Evolutionary conservation across 2,888 invertebrate genomes (phyloP).

Genomic region (Epsilonema sp.): DNA sequence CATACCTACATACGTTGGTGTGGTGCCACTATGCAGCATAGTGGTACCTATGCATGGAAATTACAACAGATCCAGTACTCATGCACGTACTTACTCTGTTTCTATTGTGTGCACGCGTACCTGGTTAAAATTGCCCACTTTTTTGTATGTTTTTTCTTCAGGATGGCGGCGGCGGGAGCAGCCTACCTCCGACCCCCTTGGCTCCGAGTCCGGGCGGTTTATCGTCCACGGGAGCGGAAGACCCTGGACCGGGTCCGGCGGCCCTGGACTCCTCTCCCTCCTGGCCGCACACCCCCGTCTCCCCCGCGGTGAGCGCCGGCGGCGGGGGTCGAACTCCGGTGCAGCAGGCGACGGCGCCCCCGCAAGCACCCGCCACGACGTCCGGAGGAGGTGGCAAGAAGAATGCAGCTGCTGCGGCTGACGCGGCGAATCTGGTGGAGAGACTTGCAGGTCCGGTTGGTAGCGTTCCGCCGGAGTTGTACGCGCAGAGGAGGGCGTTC

Average conservation of each 20-base stretch:
- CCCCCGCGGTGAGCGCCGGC: constrained; percentile 29
- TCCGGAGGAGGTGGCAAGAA: too few relatives aligned
- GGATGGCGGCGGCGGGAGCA: too few relatives aligned
- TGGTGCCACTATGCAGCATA: too few relatives aligned
- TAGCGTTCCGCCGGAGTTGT: constrained; percentile 47
- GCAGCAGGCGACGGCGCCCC: neutral
- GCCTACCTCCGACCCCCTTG: neutral
- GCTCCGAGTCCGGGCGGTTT: constrained; percentile 2
- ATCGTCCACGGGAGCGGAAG: too few relatives aligned
- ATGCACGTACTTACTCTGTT: too few relatives aligned
- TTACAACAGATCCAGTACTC: too few relatives aligned
- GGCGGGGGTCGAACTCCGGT: neutral
- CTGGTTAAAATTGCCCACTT: too few relatives aligned
- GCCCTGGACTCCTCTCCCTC: constrained; percentile 38
- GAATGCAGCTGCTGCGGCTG: too few relatives aligned
- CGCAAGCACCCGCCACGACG: neutral
- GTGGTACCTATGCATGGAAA: too few relatives aligned
- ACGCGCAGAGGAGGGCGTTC: constrained; percentile 78
- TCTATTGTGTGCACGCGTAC: too few relatives aligned
- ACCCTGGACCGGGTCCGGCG: constrained; percentile 14
- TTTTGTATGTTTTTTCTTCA: too few relatives aligned
- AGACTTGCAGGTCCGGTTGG: constrained; percentile 10
- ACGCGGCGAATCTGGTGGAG: constrained; percentile 4
- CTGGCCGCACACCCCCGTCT: constrained; percentile 77
- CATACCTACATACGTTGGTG: too few relatives aligned